Percentiles rank a stretch among this genome's conserved stretches.
Evolutionary conservation across 2,888 invertebrate genomes (phyloP).

Genomic region (Cerceris ruficornis): DNA sequence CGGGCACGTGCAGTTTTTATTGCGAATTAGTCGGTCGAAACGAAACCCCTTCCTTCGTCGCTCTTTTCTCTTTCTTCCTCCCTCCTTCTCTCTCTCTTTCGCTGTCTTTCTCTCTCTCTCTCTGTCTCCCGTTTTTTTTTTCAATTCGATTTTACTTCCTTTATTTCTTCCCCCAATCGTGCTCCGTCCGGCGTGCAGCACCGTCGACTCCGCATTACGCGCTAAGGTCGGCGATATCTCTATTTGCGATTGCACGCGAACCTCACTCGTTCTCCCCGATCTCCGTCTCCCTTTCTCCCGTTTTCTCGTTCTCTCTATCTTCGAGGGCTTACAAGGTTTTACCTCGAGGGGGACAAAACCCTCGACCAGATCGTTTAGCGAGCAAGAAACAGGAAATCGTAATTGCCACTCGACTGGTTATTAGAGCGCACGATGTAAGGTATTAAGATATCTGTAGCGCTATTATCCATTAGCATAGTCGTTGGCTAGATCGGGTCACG

Average conservation of each 20-base stretch:
- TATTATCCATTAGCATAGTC: slow-evolving; percentile 52
- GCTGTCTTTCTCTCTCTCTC: not conserved
- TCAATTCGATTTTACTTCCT: slow-evolving; percentile 11
- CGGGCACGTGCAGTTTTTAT: slow-evolving; percentile 35
- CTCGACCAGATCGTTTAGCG: slow-evolving; percentile 38
- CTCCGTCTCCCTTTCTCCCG: slow-evolving; percentile 18
- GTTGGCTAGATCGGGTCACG: slow-evolving; percentile 44
- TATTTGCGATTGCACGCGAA: slow-evolving; percentile 63
- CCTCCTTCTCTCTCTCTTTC: not conserved
- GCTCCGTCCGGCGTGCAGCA: slow-evolving; percentile 35
- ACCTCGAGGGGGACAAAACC: slow-evolving; percentile 41
- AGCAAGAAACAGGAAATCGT: slow-evolving; percentile 63
- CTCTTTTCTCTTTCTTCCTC: not conserved
- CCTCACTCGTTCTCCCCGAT: slow-evolving; percentile 22
- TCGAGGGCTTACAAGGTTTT: slow-evolving; percentile 6
- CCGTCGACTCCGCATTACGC: slow-evolving; percentile 41
- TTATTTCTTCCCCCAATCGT: slow-evolving; percentile 18
- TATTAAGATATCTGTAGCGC: slow-evolving; percentile 57
- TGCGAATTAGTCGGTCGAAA: slow-evolving; percentile 39
- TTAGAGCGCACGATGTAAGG: slow-evolving; percentile 50
- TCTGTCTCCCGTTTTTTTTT: not conserved
- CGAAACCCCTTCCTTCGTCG: not conserved
- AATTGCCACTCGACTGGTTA: slow-evolving; percentile 58
- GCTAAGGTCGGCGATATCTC: slow-evolving; percentile 52
- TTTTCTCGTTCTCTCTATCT: not conserved